Conservation (phyloP, 2,113 vertebrate species). For the Malaclemys terrapin region DNA sequence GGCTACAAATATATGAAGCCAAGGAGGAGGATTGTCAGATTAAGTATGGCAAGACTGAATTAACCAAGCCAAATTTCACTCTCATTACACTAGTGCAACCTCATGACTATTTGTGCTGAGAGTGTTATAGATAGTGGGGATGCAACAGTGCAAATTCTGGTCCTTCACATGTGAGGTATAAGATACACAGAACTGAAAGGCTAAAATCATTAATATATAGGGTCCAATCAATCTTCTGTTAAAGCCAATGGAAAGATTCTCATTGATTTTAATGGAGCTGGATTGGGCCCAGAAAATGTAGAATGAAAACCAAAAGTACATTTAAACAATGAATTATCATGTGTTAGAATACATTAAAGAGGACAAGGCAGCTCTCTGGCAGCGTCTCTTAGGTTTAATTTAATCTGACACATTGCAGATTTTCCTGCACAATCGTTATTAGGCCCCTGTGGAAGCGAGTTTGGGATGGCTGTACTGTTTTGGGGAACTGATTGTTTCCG, state of each 20-base stretch:
- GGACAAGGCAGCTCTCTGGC: neutral
- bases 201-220: neutral
- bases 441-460: neutral
- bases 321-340: neutral
- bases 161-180: neutral
- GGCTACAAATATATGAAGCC: neutral
- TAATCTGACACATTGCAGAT: neutral
- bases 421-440: neutral
- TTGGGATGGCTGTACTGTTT: neutral
- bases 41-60: neutral
- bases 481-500: neutral
- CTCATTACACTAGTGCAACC: neutral
- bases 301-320: neutral
- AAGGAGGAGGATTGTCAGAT: neutral
- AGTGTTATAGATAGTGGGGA: neutral
- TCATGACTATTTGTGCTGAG: neutral
- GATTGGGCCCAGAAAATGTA: neutral
- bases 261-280: neutral
- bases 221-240: neutral
- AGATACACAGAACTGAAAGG: neutral
- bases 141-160: neutral
- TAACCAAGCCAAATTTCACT: neutral
- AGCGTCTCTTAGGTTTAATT: neutral
- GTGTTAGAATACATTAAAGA: neutral
- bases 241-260: neutral